phyloP scores from a whole-genome alignment of 2,888 invertebrate genomes.

The Ligdia adustata region DNA sequence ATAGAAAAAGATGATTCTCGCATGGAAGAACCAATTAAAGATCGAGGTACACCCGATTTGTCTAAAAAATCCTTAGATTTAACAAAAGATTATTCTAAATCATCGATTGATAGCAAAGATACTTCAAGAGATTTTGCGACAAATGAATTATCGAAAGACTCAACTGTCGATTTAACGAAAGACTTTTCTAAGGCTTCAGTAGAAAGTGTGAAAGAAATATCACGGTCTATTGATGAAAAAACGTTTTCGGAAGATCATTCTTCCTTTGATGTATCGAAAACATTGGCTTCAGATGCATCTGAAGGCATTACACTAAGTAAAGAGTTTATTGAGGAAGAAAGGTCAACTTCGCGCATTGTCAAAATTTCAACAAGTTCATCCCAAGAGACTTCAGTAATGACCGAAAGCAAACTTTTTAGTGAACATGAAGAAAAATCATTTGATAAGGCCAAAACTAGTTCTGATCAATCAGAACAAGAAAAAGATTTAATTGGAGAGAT shows the following conservation, averaged over 20 bases:
- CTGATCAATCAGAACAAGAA: slow-evolving; percentile 54
- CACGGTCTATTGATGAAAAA: slow-evolving; percentile 76
- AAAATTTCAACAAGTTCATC: slow-evolving; percentile 68
- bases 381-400: slow-evolving; percentile 71
- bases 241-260: slow-evolving; percentile 80
- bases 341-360: slow-evolving; percentile 61
- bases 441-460: slow-evolving; percentile 38
- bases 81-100: slow-evolving; percentile 78
- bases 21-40: slow-evolving; percentile 66
- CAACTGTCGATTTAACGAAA: slow-evolving; percentile 75
- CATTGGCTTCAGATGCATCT: slow-evolving; percentile 76
- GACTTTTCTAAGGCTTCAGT: slow-evolving; percentile 76
- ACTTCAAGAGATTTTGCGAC: slow-evolving; percentile 79
- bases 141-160: slow-evolving; percentile 77
- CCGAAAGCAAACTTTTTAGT: slow-evolving; percentile 72
- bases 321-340: slow-evolving; percentile 72
- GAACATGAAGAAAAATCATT: slow-evolving; percentile 65
- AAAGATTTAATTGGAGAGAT: slow-evolving; percentile 61
- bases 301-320: slow-evolving; percentile 69
- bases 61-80: slow-evolving; percentile 77
- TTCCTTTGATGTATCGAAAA: slow-evolving; percentile 77
- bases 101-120: slow-evolving; percentile 79
- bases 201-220: slow-evolving; percentile 76
- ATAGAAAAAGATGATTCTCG: slow-evolving; percentile 72
- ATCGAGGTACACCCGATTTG: slow-evolving; percentile 72